phyloP scores from a whole-genome alignment of 2,113 vertebrate species.

The Nestor notabilis region DNA sequence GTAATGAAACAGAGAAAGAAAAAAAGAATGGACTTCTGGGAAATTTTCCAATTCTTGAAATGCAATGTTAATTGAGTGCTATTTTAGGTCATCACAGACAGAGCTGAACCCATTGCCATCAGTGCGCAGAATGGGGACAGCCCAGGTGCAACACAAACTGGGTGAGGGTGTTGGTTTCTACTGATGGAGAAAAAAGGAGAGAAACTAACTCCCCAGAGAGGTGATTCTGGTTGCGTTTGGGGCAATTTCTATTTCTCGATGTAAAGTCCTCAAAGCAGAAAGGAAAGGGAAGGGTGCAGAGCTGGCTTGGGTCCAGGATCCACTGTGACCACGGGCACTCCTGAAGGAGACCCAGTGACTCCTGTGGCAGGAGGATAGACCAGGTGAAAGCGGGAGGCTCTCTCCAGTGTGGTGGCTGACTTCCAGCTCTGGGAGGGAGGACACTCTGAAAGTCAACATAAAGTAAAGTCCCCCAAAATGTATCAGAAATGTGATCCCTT shows the following conservation, averaged over 20 bases:
- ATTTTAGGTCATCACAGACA: conserved; percentile 81
- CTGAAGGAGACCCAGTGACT: background rate
- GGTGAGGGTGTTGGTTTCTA: conserved; percentile 17
- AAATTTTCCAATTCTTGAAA: conserved; percentile 90
- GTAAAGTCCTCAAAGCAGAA: background rate
- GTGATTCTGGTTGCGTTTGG: background rate
- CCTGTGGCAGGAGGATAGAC: background rate
- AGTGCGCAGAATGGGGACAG: conserved; percentile 65
- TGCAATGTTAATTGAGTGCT: conserved; percentile 86
- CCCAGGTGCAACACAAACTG: conserved; percentile 71
- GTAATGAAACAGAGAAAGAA: conserved; percentile 85
- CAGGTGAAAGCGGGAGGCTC: background rate
- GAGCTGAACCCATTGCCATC: conserved; percentile 73
- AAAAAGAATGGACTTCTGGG: conserved; percentile 87
- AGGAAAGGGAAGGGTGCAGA: background rate
- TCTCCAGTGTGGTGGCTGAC: conserved; percentile 12
- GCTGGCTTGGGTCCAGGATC: background rate
- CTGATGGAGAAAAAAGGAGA: conserved; percentile 6
- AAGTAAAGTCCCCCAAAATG: conserved; percentile 36
- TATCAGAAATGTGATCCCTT: conserved; percentile 60
- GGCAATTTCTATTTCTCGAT: background rate
- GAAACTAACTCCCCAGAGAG: background rate
- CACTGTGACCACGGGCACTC: background rate
- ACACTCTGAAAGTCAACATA: conserved; percentile 13
- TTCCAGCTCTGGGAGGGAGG: conserved; percentile 31